Base-by-base conservation (phyloP, 35 echinoderm and acorn worm genomes). In the Apostichopus californicus region DNA sequence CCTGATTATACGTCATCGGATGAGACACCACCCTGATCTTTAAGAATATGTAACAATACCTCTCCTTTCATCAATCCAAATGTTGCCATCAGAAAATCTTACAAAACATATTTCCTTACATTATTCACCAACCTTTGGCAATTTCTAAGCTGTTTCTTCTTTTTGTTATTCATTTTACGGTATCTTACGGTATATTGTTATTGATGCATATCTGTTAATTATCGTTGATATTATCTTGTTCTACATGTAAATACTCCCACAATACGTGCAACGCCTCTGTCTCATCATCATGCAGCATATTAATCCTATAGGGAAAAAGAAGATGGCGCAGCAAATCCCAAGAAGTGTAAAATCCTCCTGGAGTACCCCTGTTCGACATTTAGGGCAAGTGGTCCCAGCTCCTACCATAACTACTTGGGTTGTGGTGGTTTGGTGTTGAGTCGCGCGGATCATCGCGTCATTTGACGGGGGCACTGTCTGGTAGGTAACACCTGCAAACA, bases 301-400 rank as follows among this genome's bases (percentile, higher is more conserved):
- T 52, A 95, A 58, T 9, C 96, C 96, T 0, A 98, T 14, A 18
- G 96, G 96, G 65, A 98, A 98, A 85, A 95, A 98, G 66, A 95
- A 57, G 20, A 98, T 92, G 54, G 96, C 96, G 77, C 96, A 98
- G 73, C 92, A 94, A 6, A 98, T 90, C 0, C 96, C 96, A 8
- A 98, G 92, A 9, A 98, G 28, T 12, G 96, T 94, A 53, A 95
- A 95, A 15, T 93, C 90, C 54, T 95, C 94, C 57, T 98, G 88
- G 9, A 98, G 81, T 9, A 92, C 93, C 4, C 96, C 94, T 1
- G 91, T 59, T 22, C 92, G 89, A 77, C 96, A 98, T 22, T 81
- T 90, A 1, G 96, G 96, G 57, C 96, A 98, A 6, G 78, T 81
- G 70, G 8, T 24, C 56, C 70, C 73, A 12, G 70, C 8, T 0